Percentiles rank a stretch among this genome's conserved stretches.
phyloP scores from a whole-genome alignment of 2,113 vertebrate genomes.

The Clinocottus analis region DNA sequence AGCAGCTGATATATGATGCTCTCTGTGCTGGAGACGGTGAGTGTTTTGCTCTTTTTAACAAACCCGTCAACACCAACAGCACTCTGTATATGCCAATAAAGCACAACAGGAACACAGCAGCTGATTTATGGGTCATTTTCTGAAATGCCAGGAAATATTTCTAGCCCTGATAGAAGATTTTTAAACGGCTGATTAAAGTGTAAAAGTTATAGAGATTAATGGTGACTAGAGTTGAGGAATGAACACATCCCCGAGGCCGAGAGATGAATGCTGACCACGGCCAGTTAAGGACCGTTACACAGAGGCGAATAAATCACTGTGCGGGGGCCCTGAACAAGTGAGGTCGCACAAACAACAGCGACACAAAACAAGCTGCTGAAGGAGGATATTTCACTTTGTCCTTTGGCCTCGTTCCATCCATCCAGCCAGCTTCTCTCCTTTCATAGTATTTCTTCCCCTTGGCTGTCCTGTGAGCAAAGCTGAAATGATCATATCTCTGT shows the following conservation, averaged over 20 bases:
- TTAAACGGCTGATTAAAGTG: conserved; percentile 46
- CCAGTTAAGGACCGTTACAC: conserved; percentile 23
- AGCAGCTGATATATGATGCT: background rate
- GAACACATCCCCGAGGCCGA: background rate
- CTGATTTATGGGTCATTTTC: conserved; percentile 58
- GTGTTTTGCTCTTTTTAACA: background rate
- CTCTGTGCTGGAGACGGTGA: background rate
- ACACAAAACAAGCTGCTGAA: conserved; percentile 7
- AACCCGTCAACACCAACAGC: background rate
- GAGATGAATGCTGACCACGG: conserved; percentile 20
- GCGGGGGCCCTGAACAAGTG: too few relatives aligned
- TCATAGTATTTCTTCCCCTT: background rate
- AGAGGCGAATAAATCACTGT: conserved; percentile 56
- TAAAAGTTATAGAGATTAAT: conserved; percentile 57
- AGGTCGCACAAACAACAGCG: conserved; percentile 25
- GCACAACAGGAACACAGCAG: background rate
- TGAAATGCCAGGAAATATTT: conserved; percentile 61
- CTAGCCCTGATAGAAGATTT: conserved; percentile 57
- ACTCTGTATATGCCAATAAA: conserved; percentile 5
- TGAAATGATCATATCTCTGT: background rate
- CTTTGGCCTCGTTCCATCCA: conserved; percentile 19
- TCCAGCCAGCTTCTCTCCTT: background rate
- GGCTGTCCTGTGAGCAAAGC: background rate
- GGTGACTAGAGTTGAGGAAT: conserved; percentile 35
- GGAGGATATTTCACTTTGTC: conserved; percentile 41